Base-by-base conservation (phyloP, 2,797 vertebrate species). In the Botia kubotai region DNA sequence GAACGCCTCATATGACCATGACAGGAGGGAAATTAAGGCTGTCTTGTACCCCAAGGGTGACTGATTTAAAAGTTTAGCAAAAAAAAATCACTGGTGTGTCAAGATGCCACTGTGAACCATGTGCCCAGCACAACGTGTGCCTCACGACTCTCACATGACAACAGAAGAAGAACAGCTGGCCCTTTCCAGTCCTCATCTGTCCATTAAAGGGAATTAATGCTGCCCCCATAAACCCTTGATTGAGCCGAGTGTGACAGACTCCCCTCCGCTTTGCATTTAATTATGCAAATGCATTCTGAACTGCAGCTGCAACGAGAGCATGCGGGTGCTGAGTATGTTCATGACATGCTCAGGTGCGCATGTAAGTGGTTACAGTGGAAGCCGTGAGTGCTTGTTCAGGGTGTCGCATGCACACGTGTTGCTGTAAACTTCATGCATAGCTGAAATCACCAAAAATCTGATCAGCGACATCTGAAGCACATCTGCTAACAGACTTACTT, bases 121-220 rank as follows among this genome's bases (percentile, higher is more conserved):
- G 62, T 23, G 3, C 2, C 46, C 26, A 2, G 26, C 43, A 66
- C 46, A 76, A 76, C 65, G 29, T 53, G n/a, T 75, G 73, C 66
- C 16, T 65, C 13, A 48, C 75, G 46, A 36, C 65, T 69, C 39
- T 33, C 14, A 77, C 36, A 12, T n/a, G 33, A 76, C 65, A 77
- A 77, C 1, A 70, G 16, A 70, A 58, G 17, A 78, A 53, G 36
- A 78, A 78, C 67, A 78, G 57, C 43, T 36, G 6, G 14, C 10
- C 13, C 65, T 8, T 67, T 43, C 48, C 8, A 70, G 63, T 82
- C 75, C 55, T 71, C 62, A 57, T 50, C 66, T 58, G 19, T 48
- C 75, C 52, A 60, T 77, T 68, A 68, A 77, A 69, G 17, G 21
- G 52, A 68, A 69, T 77, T 71, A 78, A 78, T 70, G 39, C n/a